A percentile compares a stretch with the other conserved stretches of the same genome.
Evolutionary conservation across 2,888 invertebrate genomes (phyloP).

Genomic region (Congeria kusceri): DNA sequence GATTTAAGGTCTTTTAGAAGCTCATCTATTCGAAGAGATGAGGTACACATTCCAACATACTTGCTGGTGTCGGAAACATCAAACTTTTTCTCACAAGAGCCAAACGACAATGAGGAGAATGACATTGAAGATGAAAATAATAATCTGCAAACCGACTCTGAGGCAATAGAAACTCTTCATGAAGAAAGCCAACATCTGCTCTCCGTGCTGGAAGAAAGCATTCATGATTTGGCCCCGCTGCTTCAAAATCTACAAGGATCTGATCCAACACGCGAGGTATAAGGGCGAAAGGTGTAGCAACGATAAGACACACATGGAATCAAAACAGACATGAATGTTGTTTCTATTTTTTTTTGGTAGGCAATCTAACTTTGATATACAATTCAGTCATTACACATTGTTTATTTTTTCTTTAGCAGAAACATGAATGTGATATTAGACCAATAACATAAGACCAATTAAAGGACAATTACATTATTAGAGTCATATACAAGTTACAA

Average conservation of each 20-base stretch:
- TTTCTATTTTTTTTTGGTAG: too few species aligned
- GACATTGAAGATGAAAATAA: slow-evolving; percentile 51
- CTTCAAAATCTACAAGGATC: slow-evolving; percentile 45
- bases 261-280: slow-evolving; percentile 68
- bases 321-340: too few species aligned
- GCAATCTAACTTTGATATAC: too few species aligned
- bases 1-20: slow-evolving; percentile 73
- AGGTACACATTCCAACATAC: slow-evolving; percentile 47
- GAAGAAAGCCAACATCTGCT: slow-evolving; percentile 54
- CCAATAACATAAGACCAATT: too few species aligned
- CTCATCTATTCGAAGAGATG: slow-evolving; percentile 12
- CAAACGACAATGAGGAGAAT: slow-evolving; percentile 42
- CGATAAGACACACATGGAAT: too few species aligned
- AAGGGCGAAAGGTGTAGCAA: too few species aligned
- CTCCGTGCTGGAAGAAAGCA: slow-evolving; percentile 50
- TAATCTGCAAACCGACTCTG: slow-evolving; percentile 26
- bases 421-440: too few species aligned
- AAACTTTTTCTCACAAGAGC: slow-evolving; percentile 17
- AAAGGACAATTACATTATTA: too few species aligned
- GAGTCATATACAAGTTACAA: too few species aligned
- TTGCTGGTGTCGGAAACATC: slow-evolving; percentile 47
- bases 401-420: too few species aligned
- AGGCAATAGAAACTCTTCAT: slow-evolving; percentile 50
- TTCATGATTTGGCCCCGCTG: slow-evolving; percentile 51
- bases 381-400: too few species aligned